A percentile compares a stretch with the other conserved stretches of the same genome.
Conservation (phyloP, 2,797 vertebrate species). For the Liparis tanakae region DNA sequence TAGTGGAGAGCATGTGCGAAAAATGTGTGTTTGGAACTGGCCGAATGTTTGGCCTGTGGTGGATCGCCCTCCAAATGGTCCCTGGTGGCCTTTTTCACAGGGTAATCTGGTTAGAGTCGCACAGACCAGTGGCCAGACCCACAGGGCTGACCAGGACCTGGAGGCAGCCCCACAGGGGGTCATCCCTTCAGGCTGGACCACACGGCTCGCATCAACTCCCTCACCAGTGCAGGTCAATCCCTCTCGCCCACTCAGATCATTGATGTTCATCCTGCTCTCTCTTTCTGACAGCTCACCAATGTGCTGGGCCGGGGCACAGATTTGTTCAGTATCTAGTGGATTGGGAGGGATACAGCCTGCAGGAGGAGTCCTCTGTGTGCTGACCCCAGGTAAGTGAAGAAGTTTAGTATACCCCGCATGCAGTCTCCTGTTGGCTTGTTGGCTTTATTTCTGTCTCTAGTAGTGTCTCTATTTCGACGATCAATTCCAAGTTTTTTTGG, state of each 20-base stretch:
- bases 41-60: not conserved
- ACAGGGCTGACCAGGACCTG: not conserved
- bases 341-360: not conserved
- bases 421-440: too few species aligned
- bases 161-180: not conserved
- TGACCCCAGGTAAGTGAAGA: not conserved
- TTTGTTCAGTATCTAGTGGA: not conserved
- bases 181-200: not conserved
- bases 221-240: not conserved
- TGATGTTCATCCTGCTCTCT: not conserved
- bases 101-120: not conserved
- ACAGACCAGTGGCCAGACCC: not conserved
- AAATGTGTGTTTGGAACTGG: not conserved
- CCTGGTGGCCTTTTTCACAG: not conserved
- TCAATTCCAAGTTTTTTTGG: too few species aligned
- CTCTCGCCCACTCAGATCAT: not conserved
- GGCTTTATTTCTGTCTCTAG: too few species aligned
- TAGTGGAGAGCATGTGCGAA: not conserved
- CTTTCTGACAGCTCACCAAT: not conserved
- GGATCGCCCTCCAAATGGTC: not conserved
- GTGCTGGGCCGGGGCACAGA: not conserved
- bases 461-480: too few species aligned
- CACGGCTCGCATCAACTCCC: not conserved
- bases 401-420: not conserved
- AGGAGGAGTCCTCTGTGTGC: not conserved